phyloP scores from a whole-genome alignment of 2,888 invertebrate species.

The Rhagonycha fulva region DNA sequence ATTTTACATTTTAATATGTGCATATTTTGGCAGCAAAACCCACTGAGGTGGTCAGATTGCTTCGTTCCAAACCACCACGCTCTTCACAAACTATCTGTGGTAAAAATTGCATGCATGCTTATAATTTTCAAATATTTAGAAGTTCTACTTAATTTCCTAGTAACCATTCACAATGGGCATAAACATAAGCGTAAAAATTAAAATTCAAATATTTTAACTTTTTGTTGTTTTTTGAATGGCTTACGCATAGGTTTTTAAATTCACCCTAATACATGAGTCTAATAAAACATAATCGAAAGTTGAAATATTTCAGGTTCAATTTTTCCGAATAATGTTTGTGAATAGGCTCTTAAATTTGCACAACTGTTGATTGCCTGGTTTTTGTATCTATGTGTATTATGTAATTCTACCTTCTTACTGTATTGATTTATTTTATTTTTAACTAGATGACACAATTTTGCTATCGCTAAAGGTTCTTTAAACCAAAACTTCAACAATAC shows the following conservation, averaged over 20 bases:
- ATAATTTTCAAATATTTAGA: slow-evolving; percentile 31
- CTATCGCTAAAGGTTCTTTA: background rate
- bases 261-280: too few relatives aligned
- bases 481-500: background rate
- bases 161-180: too few relatives aligned
- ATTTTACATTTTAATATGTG: slow-evolving; percentile 16
- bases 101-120: slow-evolving; percentile 49
- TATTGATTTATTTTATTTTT: background rate
- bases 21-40: slow-evolving; percentile 54
- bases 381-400: background rate
- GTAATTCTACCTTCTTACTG: background rate
- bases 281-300: too few relatives aligned
- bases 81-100: slow-evolving; percentile 55
- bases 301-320: too few relatives aligned
- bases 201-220: too few relatives aligned
- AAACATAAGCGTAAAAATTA: too few relatives aligned
- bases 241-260: too few relatives aligned
- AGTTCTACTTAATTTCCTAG: background rate
- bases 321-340: too few relatives aligned
- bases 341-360: background rate
- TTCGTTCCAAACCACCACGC: slow-evolving; percentile 53
- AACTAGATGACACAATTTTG: background rate
- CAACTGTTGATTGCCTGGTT: background rate
- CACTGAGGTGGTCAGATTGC: slow-evolving; percentile 53
- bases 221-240: too few relatives aligned